phyloP scores from a whole-genome alignment of 1,140 invertebrate species.

The Tetranychus urticae region DNA sequence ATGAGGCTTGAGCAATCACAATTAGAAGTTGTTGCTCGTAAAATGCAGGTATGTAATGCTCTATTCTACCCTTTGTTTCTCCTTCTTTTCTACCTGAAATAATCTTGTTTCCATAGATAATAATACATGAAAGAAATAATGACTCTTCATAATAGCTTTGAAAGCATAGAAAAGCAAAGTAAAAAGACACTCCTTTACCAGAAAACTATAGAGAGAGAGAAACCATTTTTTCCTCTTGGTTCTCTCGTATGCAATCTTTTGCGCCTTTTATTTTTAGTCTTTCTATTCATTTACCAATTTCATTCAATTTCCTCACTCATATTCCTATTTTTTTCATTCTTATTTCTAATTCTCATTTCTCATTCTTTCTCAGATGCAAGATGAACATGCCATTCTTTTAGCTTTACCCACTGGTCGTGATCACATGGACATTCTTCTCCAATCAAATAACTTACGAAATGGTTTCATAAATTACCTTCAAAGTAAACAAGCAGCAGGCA shows the following conservation, averaged over 20 bases:
- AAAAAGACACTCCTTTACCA: not conserved
- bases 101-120: too few relatives aligned
- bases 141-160: not conserved
- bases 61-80: not conserved
- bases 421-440: conserved; percentile 70
- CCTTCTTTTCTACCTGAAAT: not conserved
- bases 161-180: too few relatives aligned
- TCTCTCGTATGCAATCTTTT: too few relatives aligned
- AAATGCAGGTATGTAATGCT: conserved; percentile 56
- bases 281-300: not conserved
- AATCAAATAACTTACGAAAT: conserved; percentile 62
- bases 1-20: conserved; percentile 86
- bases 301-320: not conserved
- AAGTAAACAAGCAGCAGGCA: conserved; percentile 87
- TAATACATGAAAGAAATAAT: too few relatives aligned
- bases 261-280: too few relatives aligned
- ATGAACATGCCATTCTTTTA: conserved; percentile 84
- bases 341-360: conserved; percentile 6
- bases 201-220: not conserved
- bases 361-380: conserved; percentile 41
- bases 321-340: not conserved
- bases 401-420: conserved; percentile 81
- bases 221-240: not conserved
- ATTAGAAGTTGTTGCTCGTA: conserved; percentile 74
- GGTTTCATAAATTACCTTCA: conserved; percentile 90